phyloP scores from a whole-genome alignment of 2,888 invertebrate species.

The Chloroclysta siterata region DNA sequence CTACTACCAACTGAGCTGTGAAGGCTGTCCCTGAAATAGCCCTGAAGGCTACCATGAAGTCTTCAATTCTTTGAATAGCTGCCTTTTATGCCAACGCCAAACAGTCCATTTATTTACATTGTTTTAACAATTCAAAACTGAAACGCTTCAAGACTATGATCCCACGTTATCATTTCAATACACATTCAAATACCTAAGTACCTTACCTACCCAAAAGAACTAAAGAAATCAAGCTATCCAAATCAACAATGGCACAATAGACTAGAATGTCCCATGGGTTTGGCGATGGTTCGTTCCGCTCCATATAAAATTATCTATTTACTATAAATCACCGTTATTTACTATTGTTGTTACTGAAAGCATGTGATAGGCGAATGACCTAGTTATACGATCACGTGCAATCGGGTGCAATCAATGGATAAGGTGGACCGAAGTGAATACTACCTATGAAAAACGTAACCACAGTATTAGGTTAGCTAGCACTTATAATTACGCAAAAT shows the following conservation, averaged over 20 bases:
- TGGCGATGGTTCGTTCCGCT: slow-evolving; percentile 58
- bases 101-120: too few relatives aligned
- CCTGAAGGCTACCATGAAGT: too few relatives aligned
- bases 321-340: slow-evolving; percentile 60
- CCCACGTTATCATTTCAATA: slow-evolving; percentile 5
- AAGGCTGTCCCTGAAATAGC: too few relatives aligned
- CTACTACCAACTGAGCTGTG: too few relatives aligned
- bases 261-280: slow-evolving; percentile 51
- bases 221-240: slow-evolving; percentile 16
- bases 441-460: too few relatives aligned
- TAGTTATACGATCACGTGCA: slow-evolving; percentile 39
- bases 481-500: too few relatives aligned
- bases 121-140: too few relatives aligned
- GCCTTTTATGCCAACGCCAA: too few relatives aligned
- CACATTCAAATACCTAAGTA: not conserved
- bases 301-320: slow-evolving; percentile 55
- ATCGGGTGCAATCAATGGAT: slow-evolving; percentile 44
- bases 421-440: slow-evolving; percentile 17
- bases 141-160: too few relatives aligned
- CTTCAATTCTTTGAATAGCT: too few relatives aligned
- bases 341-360: slow-evolving; percentile 43
- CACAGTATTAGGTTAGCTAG: too few relatives aligned
- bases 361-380: slow-evolving; percentile 50
- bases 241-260: slow-evolving; percentile 26
- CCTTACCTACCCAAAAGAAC: slow-evolving; percentile 7